Base-by-base conservation (phyloP, 2,113 vertebrate species). In the Leucopsar rothschildi region DNA sequence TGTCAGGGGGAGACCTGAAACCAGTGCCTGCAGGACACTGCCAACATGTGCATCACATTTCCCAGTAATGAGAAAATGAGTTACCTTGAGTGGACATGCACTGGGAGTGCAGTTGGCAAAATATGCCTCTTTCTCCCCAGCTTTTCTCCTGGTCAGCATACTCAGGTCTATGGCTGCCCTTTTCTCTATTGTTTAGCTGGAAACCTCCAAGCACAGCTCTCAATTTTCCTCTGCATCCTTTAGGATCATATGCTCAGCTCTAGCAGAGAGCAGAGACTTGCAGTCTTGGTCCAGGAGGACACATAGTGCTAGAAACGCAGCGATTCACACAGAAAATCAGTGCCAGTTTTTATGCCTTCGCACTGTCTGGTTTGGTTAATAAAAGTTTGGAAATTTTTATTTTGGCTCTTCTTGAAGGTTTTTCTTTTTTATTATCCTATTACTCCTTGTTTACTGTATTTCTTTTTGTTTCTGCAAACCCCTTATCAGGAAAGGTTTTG, bases 1-100 rank as follows among this genome's bases (percentile, higher is more conserved):
- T 40, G 11, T 52, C 0, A 1, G 1, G 1, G 0, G 42, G 20
- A 61, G 16, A 73, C 6, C 31, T 7, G 3, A 37, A 42, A 50
- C 21, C 55, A 76, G 29, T 33, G 21, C 35, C 59, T 27, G 22
- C 11, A 8, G 64, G 55, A 45, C 45, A 37, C 28, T 45, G 56
- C 39, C 47, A 39, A 7, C 3, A 0, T 22, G 16, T 21, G 15
- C 45, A 21, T 24, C 21, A 4, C n/a, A 4, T 28, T 61, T 60
- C 28, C 57, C 33, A 61, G n/a, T 44, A 37, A 56, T 8, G 37
- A 86, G 37, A 52, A 66, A 57, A 57, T 12, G 1, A 52, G n/a
- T 49, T 86, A 44, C 23, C 27, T 65, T 11, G 7, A 13, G 16
- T 61, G 52, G 13, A 37, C 1, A 2, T 65, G 69, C 81, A 63